Conservation (phyloP, 2,888 invertebrate genomes). For the Mimumesa dahlbomi region DNA sequence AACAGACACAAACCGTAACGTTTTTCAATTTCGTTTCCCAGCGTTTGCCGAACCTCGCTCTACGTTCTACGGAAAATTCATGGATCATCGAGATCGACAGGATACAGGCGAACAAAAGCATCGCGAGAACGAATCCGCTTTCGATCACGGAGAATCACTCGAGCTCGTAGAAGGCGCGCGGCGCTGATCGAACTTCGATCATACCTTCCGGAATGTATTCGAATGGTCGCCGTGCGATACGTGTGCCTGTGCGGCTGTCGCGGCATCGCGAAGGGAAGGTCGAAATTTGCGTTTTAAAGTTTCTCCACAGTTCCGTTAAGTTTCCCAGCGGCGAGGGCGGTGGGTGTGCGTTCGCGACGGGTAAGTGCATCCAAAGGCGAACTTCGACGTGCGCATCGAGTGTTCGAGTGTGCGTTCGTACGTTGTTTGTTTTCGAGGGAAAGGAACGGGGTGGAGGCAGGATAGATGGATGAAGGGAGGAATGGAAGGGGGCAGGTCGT, state of each 20-base stretch:
- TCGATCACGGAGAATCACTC: slow-evolving; percentile 21
- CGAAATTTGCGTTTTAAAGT: slow-evolving; percentile 70
- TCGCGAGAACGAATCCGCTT: slow-evolving; percentile 22
- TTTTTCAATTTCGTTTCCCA: too few relatives aligned
- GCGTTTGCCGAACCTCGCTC: too few relatives aligned
- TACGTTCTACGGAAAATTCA: too few relatives aligned
- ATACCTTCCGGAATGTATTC: slow-evolving; percentile 34
- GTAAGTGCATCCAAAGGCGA: slow-evolving; percentile 64
- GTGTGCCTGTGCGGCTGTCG: background rate
- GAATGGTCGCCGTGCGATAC: slow-evolving; percentile 25
- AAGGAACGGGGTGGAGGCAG: slow-evolving; percentile 11
- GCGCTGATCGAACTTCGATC: slow-evolving; percentile 42
- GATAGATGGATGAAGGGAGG: slow-evolving; percentile 6
- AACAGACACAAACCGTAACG: too few relatives aligned
- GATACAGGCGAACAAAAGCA: too few relatives aligned
- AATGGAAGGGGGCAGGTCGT: slow-evolving; percentile 14
- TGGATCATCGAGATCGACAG: too few relatives aligned
- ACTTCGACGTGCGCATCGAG: slow-evolving; percentile 61
- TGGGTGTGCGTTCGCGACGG: slow-evolving; percentile 34
- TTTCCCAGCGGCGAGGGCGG: slow-evolving; percentile 43
- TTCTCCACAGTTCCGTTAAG: slow-evolving; percentile 62
- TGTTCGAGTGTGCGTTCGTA: slow-evolving; percentile 54
- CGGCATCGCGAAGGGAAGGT: slow-evolving; percentile 25
- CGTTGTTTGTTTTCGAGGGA: slow-evolving; percentile 67
- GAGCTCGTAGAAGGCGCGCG: too few relatives aligned